Conservation (phyloP, 2,888 invertebrate genomes). For the Cynaeus angustus region DNA sequence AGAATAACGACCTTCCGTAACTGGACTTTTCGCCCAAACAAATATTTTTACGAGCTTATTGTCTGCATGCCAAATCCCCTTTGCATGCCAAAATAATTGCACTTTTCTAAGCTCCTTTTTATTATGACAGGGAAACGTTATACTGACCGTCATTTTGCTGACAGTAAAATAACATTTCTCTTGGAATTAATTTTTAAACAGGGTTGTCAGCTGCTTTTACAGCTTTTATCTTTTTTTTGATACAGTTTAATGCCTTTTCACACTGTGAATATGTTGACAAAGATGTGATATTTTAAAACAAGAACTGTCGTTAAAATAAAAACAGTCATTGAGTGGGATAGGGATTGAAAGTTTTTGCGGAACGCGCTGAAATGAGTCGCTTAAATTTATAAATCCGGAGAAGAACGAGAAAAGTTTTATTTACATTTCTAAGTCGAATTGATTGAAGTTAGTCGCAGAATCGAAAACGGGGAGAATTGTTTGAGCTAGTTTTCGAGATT, state of each 20-base stretch:
- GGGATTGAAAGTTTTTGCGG: constrained; percentile 9
- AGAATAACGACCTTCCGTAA: constrained; percentile 23
- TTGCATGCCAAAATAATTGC: constrained; percentile 15
- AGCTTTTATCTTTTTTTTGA: neutral
- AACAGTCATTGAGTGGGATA: constrained; percentile 13
- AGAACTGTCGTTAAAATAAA: constrained; percentile 28
- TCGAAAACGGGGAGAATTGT: neutral
- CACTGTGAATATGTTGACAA: constrained; percentile 18
- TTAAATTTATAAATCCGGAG: constrained; percentile 12
- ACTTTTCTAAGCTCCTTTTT: constrained; percentile 11
- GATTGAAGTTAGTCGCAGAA: constrained; percentile 12
- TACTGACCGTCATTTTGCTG: neutral
- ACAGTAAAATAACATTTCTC: neutral
- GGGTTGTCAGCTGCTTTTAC: constrained; percentile 1
- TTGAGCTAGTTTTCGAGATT: neutral
- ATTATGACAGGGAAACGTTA: constrained; percentile 1
- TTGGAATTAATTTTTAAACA: constrained; percentile 10
- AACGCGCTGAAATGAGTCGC: constrained; percentile 5
- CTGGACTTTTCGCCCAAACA: constrained; percentile 33
- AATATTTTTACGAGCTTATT: constrained; percentile 27
- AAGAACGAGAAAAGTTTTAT: constrained; percentile 23
- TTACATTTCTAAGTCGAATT: constrained; percentile 22
- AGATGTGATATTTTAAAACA: constrained; percentile 14
- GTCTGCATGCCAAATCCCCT: constrained; percentile 16
- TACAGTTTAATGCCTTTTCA: constrained; percentile 1